These are phyloP conservation scores for Kryphioiulus occultus DNA, from an alignment of 2,888 invertebrate species.

Conservation along the genomic window DNA sequence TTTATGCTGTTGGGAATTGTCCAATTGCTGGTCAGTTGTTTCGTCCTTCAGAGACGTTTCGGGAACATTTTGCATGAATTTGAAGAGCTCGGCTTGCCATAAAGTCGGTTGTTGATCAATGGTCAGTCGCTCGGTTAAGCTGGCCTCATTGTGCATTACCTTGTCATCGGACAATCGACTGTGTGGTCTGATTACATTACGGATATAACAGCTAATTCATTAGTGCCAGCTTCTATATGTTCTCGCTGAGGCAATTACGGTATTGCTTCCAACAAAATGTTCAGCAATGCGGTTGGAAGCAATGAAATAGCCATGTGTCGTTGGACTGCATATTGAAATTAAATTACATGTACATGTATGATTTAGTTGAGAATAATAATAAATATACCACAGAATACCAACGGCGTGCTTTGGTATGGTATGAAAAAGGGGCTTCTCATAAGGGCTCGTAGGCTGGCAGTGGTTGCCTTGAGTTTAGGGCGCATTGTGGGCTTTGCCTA, in stretches of 20 bases:
- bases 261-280: not conserved
- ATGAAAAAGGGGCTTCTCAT: no score
- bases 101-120: not conserved
- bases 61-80: not conserved
- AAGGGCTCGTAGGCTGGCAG: no score
- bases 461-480: no score
- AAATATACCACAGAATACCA: no score
- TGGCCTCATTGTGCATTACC: not conserved
- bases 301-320: no score
- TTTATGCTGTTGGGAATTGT: constrained; percentile 1
- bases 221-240: not conserved
- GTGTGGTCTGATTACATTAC: not conserved
- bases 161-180: not conserved
- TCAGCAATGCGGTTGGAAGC: no score
- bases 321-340: no score
- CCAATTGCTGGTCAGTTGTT: not conserved
- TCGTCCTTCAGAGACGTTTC: not conserved
- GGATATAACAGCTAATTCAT: not conserved
- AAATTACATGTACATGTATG: no score
- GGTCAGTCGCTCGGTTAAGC: not conserved
- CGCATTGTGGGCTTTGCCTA: no score
- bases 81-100: not conserved
- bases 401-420: no score
- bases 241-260: not conserved
- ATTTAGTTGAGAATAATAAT: no score